These are phyloP conservation scores for Conistra vaccinii DNA, from an alignment of 2,888 invertebrate genomes.

Conservation along the genomic window DNA sequence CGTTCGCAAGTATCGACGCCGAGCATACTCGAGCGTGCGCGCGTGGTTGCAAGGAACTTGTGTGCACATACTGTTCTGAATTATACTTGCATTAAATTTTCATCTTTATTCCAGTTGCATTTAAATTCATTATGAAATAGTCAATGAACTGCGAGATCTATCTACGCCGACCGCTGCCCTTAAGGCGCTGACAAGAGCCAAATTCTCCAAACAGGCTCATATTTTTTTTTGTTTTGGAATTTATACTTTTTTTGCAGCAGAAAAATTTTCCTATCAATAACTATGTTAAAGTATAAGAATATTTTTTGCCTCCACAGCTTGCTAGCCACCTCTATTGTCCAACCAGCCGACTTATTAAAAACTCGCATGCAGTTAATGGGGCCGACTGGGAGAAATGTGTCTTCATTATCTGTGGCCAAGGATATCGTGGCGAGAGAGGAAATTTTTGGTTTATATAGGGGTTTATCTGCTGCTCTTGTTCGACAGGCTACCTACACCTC, in stretches of 20 bases:
- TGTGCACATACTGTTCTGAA: neutral
- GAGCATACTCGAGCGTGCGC: neutral
- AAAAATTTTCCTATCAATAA: neutral
- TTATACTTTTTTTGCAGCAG: neutral
- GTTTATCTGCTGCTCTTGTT: slow-evolving; percentile 96
- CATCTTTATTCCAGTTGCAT: too few relatives aligned
- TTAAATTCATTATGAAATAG: neutral
- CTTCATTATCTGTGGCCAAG: slow-evolving; percentile 70
- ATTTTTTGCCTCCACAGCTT: slow-evolving; percentile 66
- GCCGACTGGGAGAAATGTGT: slow-evolving; percentile 47
- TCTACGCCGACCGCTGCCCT: neutral
- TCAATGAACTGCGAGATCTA: neutral
- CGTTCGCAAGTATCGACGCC: neutral
- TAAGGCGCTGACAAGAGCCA: neutral
- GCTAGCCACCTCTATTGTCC: slow-evolving; percentile 75
- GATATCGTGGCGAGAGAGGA: slow-evolving; percentile 96
- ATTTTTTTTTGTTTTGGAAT: neutral
- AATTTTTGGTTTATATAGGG: slow-evolving; percentile 95
- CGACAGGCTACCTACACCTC: slow-evolving; percentile 99
- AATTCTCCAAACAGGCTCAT: neutral
- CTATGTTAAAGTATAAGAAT: neutral
- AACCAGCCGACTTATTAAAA: slow-evolving; percentile 78
- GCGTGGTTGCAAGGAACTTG: neutral
- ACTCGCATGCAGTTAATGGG: slow-evolving; percentile 89
- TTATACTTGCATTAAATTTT: neutral